Conservation (phyloP, 2,797 vertebrate species). For the Poeciliopsis paucimaculata region DNA sequence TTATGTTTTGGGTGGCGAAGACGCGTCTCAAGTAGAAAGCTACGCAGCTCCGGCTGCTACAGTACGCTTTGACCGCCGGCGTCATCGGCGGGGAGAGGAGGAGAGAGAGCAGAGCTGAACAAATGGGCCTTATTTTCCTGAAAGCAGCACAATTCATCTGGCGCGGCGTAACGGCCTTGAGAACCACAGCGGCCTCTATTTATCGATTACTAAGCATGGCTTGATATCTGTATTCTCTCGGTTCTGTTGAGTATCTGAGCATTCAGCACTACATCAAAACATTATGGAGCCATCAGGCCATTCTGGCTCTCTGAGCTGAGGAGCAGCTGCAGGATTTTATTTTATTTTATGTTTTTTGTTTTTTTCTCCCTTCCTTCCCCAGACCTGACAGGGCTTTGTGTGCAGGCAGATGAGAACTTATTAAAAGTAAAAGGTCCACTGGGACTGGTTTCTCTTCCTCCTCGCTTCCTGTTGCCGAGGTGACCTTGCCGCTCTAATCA, state of each 20-base stretch:
- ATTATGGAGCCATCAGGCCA: conserved; percentile 50
- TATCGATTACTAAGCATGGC: conserved; percentile 58
- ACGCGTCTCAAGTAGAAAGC: conserved; percentile 50
- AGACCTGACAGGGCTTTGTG: conserved; percentile 53
- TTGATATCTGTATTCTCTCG: conserved; percentile 58
- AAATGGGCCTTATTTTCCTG: conserved; percentile 37
- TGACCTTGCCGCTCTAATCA: conserved; percentile 67
- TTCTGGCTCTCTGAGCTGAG: conserved; percentile 40
- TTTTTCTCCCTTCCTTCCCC: background rate
- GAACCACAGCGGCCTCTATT: conserved; percentile 26
- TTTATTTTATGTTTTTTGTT: background rate
- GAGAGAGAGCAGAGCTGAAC: conserved; percentile 34
- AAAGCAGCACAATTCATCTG: conserved; percentile 30
- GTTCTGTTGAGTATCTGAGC: conserved; percentile 33
- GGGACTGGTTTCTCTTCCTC: conserved; percentile 58
- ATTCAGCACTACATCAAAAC: conserved; percentile 50
- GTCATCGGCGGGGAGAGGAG: conserved; percentile 32
- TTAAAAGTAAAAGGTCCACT: conserved; percentile 70
- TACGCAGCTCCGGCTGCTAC: conserved; percentile 27
- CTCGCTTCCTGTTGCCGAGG: conserved; percentile 56
- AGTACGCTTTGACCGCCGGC: conserved; percentile 36
- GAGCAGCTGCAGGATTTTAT: conserved; percentile 31
- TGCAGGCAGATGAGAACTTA: conserved; percentile 70
- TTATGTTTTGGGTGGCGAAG: conserved; percentile 45
- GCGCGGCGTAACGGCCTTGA: conserved; percentile 19